Base-by-base conservation (phyloP, 2,888 invertebrate genomes). In the Acanthosepion esculentum region DNA sequence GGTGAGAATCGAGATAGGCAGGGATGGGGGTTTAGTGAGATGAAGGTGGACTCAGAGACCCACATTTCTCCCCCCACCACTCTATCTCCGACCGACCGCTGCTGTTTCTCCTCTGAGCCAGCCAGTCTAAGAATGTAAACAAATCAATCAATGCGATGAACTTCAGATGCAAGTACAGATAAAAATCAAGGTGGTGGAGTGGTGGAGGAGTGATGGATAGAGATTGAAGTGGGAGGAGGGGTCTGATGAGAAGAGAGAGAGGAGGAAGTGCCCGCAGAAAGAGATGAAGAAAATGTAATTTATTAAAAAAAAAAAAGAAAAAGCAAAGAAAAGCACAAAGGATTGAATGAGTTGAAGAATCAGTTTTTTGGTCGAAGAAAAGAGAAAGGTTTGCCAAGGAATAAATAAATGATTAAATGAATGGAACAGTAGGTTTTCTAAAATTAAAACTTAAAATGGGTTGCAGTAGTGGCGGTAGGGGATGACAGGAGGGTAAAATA, bases 101-200 rank as follows among this genome's bases (percentile, higher is more conserved):
- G n/a, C 78, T 10, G 15, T n/a, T 78, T 18, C 5, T 78, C 78
- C 78, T n/a, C 78, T n/a, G 78, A 78, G n/a, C n/a, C n/a, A 78
- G n/a, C n/a, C 78, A 78, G 78, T 78, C 78, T 15, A 78, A 78
- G 78, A 78, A 78, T n/a, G n/a, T 78, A 78, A 78, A 78, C 78
- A 78, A 78, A 78, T 78, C 78, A 78, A 78, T 78, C 78, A 78
- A 78, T 78, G 78, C n/a, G n/a, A 78, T 78, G 78, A 78, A 78
- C 78, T 78, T 78, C 78, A 78, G 78, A 78, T 78, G 78, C 15
- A 33, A 78, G n/a, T 78, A 78, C 78, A 78, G 78, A 78, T 78
- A 78, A 78, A 33, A 78, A 12, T 78, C 78, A 33, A 33, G n/a
- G 78, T n/a, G n/a, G 78, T n/a, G 78, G 12, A 33, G n/a, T 5